Evolutionary conservation across 2,888 invertebrate species (phyloP).

Genomic region (Sicus ferrugineus): DNA sequence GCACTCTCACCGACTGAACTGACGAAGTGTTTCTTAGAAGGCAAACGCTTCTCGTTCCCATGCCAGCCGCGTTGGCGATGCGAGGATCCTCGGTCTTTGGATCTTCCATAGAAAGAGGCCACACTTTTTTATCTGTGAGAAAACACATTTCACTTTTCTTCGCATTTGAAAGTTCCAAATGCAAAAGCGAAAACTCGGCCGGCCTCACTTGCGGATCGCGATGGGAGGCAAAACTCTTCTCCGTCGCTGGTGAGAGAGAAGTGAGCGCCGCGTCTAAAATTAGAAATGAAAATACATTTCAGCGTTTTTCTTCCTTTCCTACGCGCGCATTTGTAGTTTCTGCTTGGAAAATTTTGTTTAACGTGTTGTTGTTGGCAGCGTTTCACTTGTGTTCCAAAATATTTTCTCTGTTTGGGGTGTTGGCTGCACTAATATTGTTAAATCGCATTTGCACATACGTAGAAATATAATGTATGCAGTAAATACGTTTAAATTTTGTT

Average conservation of each 20-base stretch:
- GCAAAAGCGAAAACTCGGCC: background rate
- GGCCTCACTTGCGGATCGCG: background rate
- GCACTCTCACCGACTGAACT: slow-evolving; percentile 57
- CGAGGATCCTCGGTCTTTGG: slow-evolving; percentile 17
- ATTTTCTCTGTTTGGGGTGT: slow-evolving; percentile 1
- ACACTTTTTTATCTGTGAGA: slow-evolving; percentile 35
- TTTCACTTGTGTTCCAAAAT: slow-evolving; percentile 16
- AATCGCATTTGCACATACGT: too few relatives aligned
- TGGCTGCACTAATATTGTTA: too few relatives aligned
- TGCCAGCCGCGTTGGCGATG: background rate
- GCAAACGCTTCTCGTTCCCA: slow-evolving; percentile 1
- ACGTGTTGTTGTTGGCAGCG: background rate
- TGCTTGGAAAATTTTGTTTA: slow-evolving; percentile 15
- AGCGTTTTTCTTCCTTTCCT: background rate
- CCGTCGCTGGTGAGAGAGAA: slow-evolving; percentile 9
- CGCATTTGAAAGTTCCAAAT: slow-evolving; percentile 20
- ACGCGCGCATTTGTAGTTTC: background rate
- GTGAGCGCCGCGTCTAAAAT: slow-evolving; percentile 19
- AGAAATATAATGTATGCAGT: too few relatives aligned
- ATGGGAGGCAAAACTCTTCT: background rate
- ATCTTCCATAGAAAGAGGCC: slow-evolving; percentile 18
- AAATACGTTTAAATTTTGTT: too few relatives aligned
- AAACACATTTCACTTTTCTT: slow-evolving; percentile 19
- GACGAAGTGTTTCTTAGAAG: background rate
- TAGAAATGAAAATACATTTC: slow-evolving; percentile 14